Evolutionary conservation across 2,797 vertebrate genomes (phyloP).

Genomic region (Gambusia yucatana): DNA sequence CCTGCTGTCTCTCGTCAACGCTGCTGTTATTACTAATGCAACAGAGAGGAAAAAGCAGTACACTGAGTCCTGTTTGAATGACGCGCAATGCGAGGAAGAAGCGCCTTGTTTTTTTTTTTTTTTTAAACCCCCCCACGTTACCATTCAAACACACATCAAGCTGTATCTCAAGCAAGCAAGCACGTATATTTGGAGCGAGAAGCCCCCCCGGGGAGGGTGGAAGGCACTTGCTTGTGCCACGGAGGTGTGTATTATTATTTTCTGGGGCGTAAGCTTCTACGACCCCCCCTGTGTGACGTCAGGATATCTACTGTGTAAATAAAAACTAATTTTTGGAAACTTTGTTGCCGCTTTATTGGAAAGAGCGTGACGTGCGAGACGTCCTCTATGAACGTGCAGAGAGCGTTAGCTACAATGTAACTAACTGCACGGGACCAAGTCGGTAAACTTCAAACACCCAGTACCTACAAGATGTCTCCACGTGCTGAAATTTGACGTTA

Average conservation of each 20-base stretch:
- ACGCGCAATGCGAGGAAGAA: conserved; percentile 81
- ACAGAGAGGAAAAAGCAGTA: conserved; percentile 77
- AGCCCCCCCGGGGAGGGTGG: conserved; percentile 60
- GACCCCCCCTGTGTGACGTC: conserved; percentile 84
- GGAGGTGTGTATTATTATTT: conserved; percentile 78
- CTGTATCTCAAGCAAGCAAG: conserved; percentile 71
- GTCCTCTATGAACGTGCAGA: background rate
- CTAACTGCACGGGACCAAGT: conserved; percentile 9
- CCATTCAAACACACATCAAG: conserved; percentile 84
- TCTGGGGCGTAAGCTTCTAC: conserved; percentile 76
- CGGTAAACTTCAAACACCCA: conserved; percentile 16
- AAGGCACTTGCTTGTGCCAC: conserved; percentile 75
- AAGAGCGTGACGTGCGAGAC: background rate
- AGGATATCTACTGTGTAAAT: conserved; percentile 92
- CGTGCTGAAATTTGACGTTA: conserved; percentile 8
- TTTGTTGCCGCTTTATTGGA: conserved; percentile 2
- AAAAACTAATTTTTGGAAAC: conserved; percentile 67
- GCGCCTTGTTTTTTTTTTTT: conserved; percentile 78
- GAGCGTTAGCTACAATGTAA: no score
- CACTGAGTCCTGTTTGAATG: conserved; percentile 84
- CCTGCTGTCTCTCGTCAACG: conserved; percentile 79
- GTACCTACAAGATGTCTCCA: background rate
- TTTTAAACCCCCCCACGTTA: conserved; percentile 65
- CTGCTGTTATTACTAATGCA: conserved; percentile 86
- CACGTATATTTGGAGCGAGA: conserved; percentile 84